Evolutionary conservation across 2,113 vertebrate genomes (phyloP).

Genomic region (Pedionomus torquatus): DNA sequence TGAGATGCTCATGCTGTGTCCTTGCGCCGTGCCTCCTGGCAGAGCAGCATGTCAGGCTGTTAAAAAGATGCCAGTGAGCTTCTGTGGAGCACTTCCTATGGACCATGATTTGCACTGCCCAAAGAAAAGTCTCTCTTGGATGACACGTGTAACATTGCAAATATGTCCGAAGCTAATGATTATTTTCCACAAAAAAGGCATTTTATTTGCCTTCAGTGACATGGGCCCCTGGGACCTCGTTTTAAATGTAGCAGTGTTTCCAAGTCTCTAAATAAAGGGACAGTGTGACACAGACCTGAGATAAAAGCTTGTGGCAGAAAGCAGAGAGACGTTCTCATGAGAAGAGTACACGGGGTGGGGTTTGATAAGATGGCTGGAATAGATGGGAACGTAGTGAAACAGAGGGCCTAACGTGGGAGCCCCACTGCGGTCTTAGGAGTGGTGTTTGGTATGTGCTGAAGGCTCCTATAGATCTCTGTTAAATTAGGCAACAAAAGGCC

Average conservation of each 20-base stretch:
- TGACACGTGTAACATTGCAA: background rate
- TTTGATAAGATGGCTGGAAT: background rate
- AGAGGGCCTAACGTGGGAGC: background rate
- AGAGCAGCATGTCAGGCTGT: constrained; percentile 3
- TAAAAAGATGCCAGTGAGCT: constrained; percentile 21
- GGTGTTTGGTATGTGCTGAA: background rate
- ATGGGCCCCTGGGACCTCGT: background rate
- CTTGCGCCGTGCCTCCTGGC: background rate
- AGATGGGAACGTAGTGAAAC: background rate
- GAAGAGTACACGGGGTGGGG: background rate
- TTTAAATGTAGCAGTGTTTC: background rate
- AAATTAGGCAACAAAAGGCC: background rate
- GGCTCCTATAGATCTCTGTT: background rate
- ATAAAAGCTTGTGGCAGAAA: background rate
- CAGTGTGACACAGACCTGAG: background rate
- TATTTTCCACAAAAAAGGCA: constrained; percentile 18
- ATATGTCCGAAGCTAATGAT: background rate
- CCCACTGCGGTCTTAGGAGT: background rate
- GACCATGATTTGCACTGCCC: background rate
- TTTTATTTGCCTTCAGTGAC: background rate
- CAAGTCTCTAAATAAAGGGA: background rate
- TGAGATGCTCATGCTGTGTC: constrained; percentile 29
- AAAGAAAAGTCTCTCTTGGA: background rate
- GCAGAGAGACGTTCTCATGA: background rate
- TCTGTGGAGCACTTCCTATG: constrained; percentile 34